Percentiles rank a stretch among this genome's conserved stretches.
Conservation (phyloP, 30 jellyfish, hydroid and myxozoan species). For the Cassiopea andromeda region DNA sequence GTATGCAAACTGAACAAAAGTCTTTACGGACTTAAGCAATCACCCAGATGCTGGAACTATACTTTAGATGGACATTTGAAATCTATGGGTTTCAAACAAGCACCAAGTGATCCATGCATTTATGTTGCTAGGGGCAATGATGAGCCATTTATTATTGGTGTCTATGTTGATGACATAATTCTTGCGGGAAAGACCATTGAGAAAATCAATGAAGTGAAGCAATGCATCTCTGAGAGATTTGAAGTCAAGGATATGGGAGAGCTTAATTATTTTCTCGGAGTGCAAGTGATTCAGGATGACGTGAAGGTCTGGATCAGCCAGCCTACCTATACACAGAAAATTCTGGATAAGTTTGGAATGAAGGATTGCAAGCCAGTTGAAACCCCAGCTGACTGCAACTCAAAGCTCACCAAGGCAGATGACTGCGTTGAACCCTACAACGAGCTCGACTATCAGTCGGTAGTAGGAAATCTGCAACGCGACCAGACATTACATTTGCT, state of each 20-base stretch:
- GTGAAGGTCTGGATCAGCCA: constrained; percentile 46
- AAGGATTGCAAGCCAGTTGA: constrained; percentile 37
- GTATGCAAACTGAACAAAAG: constrained; percentile 56
- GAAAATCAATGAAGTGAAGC: neutral
- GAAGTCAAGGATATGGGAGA: constrained; percentile 62
- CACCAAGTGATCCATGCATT: constrained; percentile 43
- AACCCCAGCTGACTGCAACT: constrained; percentile 37
- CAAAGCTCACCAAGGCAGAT: constrained; percentile 25
- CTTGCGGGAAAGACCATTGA: constrained; percentile 40
- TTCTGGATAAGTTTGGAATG: constrained; percentile 45
- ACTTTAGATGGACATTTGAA: constrained; percentile 35
- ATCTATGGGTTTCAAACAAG: constrained; percentile 23
- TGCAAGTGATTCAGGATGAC: constrained; percentile 6
- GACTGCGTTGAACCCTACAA: constrained; percentile 19
- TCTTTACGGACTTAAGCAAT: constrained; percentile 51
- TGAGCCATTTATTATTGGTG: constrained; percentile 41
- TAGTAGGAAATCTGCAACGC: too few species aligned
- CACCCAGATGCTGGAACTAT: constrained; percentile 73
- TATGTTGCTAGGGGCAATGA: neutral
- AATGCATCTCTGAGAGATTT: constrained; percentile 18
- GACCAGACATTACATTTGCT: too few species aligned
- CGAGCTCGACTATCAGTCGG: constrained; percentile 48
- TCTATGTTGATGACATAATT: constrained; percentile 71
- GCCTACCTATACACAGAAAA: neutral
- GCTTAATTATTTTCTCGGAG: constrained; percentile 59